Percentiles rank a stretch among this genome's conserved stretches.
Evolutionary conservation across 1,140 invertebrate genomes (phyloP).

Genomic region (Diploscapter pachys): DNA sequence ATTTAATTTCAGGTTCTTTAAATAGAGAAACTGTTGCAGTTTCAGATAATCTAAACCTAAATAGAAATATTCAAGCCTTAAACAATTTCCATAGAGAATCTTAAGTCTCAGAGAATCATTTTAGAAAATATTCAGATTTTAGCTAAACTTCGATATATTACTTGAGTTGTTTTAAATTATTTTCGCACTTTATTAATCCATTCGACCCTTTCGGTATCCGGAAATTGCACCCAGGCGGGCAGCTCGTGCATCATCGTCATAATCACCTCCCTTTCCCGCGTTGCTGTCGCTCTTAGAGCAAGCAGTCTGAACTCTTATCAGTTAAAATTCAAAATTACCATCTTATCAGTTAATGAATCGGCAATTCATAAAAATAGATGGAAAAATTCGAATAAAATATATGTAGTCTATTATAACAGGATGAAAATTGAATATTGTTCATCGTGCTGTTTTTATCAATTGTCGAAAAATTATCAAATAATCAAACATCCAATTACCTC

Average conservation of each 20-base stretch:
- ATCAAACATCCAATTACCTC: conserved; percentile 12
- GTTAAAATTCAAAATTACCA: background rate
- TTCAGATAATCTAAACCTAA: too few species aligned
- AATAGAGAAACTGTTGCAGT: too few species aligned
- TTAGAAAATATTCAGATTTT: conserved; percentile 1
- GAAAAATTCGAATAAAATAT: background rate
- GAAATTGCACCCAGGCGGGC: conserved; percentile 57
- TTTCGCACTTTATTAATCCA: conserved; percentile 57
- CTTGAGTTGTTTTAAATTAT: conserved; percentile 2
- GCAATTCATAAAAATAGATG: background rate
- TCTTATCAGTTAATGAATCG: background rate
- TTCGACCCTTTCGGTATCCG: conserved; percentile 57
- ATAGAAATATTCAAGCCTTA: too few species aligned
- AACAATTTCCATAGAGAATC: background rate
- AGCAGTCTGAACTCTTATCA: conserved; percentile 21
- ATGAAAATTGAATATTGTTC: conserved; percentile 1
- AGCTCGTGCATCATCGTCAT: conserved; percentile 56
- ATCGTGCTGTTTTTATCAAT: conserved; percentile 1
- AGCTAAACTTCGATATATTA: background rate
- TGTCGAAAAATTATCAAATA: background rate
- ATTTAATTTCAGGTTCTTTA: too few species aligned
- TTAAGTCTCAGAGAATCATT: conserved; percentile 16
- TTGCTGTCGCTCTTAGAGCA: conserved; percentile 22
- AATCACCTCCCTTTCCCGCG: conserved; percentile 49
- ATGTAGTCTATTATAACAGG: background rate